phyloP scores from a whole-genome alignment of 1,140 invertebrate species.

The Wiebesia pumilae region DNA sequence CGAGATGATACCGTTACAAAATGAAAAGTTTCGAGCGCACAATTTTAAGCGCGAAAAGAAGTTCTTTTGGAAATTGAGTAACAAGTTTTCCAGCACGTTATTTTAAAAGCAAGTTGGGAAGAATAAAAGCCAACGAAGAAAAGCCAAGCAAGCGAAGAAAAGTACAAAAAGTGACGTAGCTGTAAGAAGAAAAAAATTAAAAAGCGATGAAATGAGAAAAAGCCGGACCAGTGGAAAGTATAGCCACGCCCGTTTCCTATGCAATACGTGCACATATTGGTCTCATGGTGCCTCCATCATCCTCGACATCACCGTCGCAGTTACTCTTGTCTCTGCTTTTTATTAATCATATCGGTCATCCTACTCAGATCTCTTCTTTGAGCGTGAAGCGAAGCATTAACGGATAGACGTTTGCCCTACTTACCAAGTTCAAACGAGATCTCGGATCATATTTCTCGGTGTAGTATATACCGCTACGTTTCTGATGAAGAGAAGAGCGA shows the following conservation, averaged over 20 bases:
- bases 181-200: background rate
- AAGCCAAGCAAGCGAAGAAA: background rate
- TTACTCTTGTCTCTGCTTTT: conserved; percentile 24
- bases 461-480: background rate
- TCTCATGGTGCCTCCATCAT: background rate
- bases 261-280: background rate
- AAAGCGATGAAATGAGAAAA: background rate
- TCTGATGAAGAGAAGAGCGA: conserved; percentile 6
- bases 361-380: conserved; percentile 40
- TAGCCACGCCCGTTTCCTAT: conserved; percentile 40
- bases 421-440: conserved; percentile 56
- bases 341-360: conserved; percentile 52
- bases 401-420: conserved; percentile 58
- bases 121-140: conserved; percentile 11
- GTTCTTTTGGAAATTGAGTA: conserved; percentile 45
- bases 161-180: background rate
- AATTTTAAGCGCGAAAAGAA: conserved; percentile 1
- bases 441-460: conserved; percentile 53
- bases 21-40: background rate
- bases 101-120: conserved; percentile 38
- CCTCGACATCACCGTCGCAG: background rate
- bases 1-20: background rate
- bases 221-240: background rate
- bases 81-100: conserved; percentile 34
- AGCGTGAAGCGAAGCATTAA: background rate